Evolutionary conservation across 2,888 invertebrate genomes (phyloP), one percentile per base, ranked within the genome.

Genomic region (Cephalotes varians): DNA sequence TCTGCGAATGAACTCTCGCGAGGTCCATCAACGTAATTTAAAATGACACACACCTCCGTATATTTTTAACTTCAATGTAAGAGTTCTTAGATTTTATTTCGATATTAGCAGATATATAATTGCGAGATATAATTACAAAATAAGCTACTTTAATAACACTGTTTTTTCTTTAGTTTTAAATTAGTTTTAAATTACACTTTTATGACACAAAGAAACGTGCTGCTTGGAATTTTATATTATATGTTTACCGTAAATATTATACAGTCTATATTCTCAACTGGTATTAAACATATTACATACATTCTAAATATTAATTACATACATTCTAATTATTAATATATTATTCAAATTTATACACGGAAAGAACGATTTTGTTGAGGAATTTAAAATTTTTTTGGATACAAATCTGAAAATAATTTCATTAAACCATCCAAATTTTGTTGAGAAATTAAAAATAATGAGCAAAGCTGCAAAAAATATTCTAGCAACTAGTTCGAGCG

Each of bases 1-100:
- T 56, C 71, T 71, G 44, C 77, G 77, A 79, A 69, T 79, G 25
- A 79, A 71, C 56, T 71, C 77, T 71, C 56, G 44, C 56, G 71
- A 71, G 71, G 25, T 77, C 56, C 34, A 34, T 56, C 44, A 44
- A 71, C 77, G 44, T 79, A 58, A 31, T 54, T 69, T 34, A 4
- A 69, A 44, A 71, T 56, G 44, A 44, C 44, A 69, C 71, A 44
- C 54, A 6, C 15, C 18, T 21, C 12, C 25, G 34, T 71, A 69
- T 47, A 71, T 71, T 56, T 69, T 34, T 25, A 71, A 62, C 28
- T 67, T 51, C 6, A 40, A 25, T 12, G 12, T 31, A 44, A 44
- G 5, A 51, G 1, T 51, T 40, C 21, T 67, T 54, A 37, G 47
- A 73, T 64, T 28, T 62, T 28, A 49, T 76, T 44, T 65, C 9